Evolutionary conservation across 2,888 invertebrate species (phyloP), one percentile per base, ranked within the genome.

Genomic region (Danaus chrysippus): DNA sequence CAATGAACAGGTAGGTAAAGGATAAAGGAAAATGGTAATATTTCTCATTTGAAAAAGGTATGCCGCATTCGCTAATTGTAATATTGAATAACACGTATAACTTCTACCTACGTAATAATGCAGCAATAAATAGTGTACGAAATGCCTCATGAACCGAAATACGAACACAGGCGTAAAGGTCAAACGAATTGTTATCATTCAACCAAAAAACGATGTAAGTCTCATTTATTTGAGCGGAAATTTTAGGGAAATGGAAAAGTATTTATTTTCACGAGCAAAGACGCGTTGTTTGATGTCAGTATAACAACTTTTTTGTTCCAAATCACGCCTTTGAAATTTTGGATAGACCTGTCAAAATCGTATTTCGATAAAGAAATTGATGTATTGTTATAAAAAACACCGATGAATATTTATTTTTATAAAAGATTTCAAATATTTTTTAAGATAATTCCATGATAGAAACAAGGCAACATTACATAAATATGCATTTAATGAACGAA

Each of bases 21-120:
- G 23, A 34, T 34, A 34, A 34, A 34, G 23, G 23, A 34, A 34
- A 34, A 34, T 34, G 8, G 23, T 34, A 34, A 34, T 34, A 34
- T 34, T 6, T 34, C 6, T 34, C 23, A 34, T 34, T 34, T 34
- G 23, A 34, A 34, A 34, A 6, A 34, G 23, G 23, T 34, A 34
- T 6, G 8, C 15, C 10, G 13, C 46, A 9, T 10, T 17, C 17
- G 10, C 17, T 10, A 42, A 53, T 53, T 42, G 53, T 13, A 42
- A 43, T 19, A 58, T 42, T 53, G 52, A 58, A 58, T 58, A 53
- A 11, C 42, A n/a, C 12, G 23, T 53, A 58, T 58, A 52, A 42
- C 58, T 49, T 52, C 19, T 19, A 53, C 12, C 42, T 42, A 58
- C 42, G 58, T 53, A 53, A 58, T 42, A 42, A 42, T 58, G 49